A percentile compares a stretch with the other conserved stretches of the same genome.
These are phyloP conservation scores for Scotopteryx bipunctaria DNA, from an alignment of 2,888 invertebrate genomes.

Conservation along the genomic window DNA sequence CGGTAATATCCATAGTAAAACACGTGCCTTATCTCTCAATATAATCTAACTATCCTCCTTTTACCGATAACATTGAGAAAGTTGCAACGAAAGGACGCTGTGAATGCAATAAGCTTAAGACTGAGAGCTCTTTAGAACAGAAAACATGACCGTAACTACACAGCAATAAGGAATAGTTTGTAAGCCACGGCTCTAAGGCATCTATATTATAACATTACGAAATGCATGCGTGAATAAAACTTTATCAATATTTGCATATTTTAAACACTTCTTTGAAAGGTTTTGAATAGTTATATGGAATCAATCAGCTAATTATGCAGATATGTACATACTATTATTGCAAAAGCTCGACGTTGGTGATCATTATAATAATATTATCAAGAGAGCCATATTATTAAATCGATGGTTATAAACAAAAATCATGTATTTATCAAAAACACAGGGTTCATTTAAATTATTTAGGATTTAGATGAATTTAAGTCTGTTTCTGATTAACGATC, in stretches of 20 bases:
- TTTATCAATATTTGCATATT: constrained; percentile 3
- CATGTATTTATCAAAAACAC: too few relatives aligned
- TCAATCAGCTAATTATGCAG: constrained; percentile 1
- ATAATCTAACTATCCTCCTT: constrained; percentile 39
- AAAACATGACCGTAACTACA: constrained; percentile 29
- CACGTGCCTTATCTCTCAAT: constrained; percentile 38
- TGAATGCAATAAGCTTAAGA: constrained; percentile 40
- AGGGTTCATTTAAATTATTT: too few relatives aligned
- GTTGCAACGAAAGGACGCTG: constrained; percentile 38
- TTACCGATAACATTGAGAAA: constrained; percentile 42
- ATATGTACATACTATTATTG: too few relatives aligned
- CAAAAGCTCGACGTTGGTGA: too few relatives aligned
- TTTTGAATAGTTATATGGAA: constrained; percentile 1
- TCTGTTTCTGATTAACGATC: too few relatives aligned
- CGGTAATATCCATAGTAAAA: constrained; percentile 26
- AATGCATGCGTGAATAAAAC: background rate
- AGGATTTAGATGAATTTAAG: too few relatives aligned
- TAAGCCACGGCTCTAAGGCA: background rate
- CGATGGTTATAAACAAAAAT: too few relatives aligned
- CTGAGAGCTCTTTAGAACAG: constrained; percentile 30
- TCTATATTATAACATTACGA: background rate
- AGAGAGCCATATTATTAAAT: too few relatives aligned
- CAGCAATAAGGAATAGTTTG: constrained; percentile 21
- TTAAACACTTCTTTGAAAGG: background rate
- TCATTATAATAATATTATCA: too few relatives aligned